Evolutionary conservation across 2,888 invertebrate species (phyloP), one percentile per base, ranked within the genome.

Genomic region (Caradrina clavipalpis): DNA sequence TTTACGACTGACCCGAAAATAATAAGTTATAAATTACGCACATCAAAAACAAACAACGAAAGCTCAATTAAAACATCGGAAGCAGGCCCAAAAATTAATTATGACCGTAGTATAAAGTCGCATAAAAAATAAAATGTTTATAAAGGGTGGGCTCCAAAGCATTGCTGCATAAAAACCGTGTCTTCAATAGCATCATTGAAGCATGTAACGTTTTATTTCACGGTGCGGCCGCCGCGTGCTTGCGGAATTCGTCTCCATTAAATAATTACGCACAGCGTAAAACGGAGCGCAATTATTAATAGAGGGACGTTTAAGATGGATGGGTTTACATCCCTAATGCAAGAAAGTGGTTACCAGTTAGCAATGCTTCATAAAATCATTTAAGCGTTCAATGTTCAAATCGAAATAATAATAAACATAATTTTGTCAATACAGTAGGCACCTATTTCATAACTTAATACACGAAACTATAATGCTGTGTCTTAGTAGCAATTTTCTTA

Each of bases 181-280:
- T 82, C 85, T 87, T 88, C 87, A 85, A 88, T 78, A 72, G 79
- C 85, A 80, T 83, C 91, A 88, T 84, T 88, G 89, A 87, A 84
- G 90, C 94, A 89, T 90, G 88, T 93, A 93, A 94, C 92, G 89
- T 89, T 88, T 90, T 91, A 94, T 95, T 95, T 94, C 92, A 93
- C 92, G 93, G 89, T 85, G 88, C 85, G 86, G 84, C 76, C 85
- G 86, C 85, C 88, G 87, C 89, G 89, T 87, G 88, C 81, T 79
- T 88, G 90, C 92, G 93, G 93, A 92, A 89, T 93, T 94, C 91
- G 85, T 90, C 91, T 93, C 91, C 91, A 93, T 94, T 94, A 90
- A 93, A 93, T 94, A 93, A 94, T 94, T 92, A 90, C 89, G 86
- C 81, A 86, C 70, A 75, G 81, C 84, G 83, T 83, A 83, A 83